Base-by-base conservation (phyloP, 2,113 vertebrate species). In the Galeopterus variegatus region DNA sequence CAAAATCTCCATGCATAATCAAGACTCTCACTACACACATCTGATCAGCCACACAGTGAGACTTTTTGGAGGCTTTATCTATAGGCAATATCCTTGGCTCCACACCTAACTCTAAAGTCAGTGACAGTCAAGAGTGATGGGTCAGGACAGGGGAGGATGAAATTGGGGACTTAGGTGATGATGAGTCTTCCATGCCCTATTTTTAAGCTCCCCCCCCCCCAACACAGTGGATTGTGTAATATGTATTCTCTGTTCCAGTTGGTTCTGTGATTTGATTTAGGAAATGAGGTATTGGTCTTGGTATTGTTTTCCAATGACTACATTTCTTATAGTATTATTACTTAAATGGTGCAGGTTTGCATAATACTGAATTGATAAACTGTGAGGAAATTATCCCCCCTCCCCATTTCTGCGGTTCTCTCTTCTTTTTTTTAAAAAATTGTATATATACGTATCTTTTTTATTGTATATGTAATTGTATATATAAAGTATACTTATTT, bases 331-430 rank as follows among this genome's bases (percentile, higher is more conserved):
- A 6, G 0, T 95, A 96, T 95, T 98, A 97, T 97, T 97, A 96
- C 96, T 96, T 95, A 97, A 84, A 97, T 11, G 77, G 90, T 82
- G 18, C 31, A 90, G 36, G n/a, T 98, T 93, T 98, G 96, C 95
- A 98, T 96, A 23, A 83, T 87, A 98, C 77, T 97, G 97, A 97
- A 98, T 98, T 98, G 98, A 98, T 98, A 97, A 98, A 98, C 95
- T 69, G 54, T 96, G 95, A 82, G 82, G 73, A 98, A 97, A 93
- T 95, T 90, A 92, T 88, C 83, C 18, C 11, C 28, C 6, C 31
- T 18, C 2, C 12, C 14, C 28, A 64, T 85, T 60, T 90, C 81
- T 95, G 93, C 60, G 60, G 60, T 90, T 92, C 88, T 79, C 89
- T 67, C 12, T 65, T 70, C 36, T 18, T n/a, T 72, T 72, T 45